These are phyloP conservation scores for Ammodramus savannarum DNA, from an alignment of 2,113 vertebrate genomes.

Conservation along the genomic window DNA sequence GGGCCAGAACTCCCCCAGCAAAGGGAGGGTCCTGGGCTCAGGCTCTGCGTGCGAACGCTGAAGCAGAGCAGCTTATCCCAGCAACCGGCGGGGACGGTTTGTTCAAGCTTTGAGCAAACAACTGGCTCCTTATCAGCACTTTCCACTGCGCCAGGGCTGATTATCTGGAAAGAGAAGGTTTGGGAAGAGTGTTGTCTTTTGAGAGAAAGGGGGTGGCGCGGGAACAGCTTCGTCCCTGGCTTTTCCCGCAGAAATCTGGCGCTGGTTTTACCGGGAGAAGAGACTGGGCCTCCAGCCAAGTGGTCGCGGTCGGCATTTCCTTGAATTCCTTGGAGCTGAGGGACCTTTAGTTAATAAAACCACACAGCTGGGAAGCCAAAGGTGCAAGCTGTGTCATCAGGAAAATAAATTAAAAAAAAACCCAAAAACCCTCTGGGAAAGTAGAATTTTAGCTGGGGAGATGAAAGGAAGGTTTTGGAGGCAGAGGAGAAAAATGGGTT, in stretches of 20 bases:
- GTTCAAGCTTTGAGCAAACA: constrained; percentile 56
- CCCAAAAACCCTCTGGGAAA: neutral
- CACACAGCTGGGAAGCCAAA: constrained; percentile 46
- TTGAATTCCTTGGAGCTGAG: constrained; percentile 27
- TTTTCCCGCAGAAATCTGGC: constrained; percentile 18
- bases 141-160: neutral
- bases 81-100: neutral
- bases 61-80: neutral
- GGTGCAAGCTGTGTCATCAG: constrained; percentile 44
- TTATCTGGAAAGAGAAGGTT: constrained; percentile 34
- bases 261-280: neutral
- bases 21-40: neutral
- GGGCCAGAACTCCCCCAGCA: neutral
- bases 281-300: constrained; percentile 14
- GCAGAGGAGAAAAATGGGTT: neutral
- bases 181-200: constrained; percentile 6
- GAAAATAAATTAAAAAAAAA: neutral
- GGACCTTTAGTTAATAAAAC: constrained; percentile 52
- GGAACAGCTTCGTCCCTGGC: neutral
- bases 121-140: constrained; percentile 57
- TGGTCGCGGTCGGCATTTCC: constrained; percentile 2
- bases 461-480: neutral
- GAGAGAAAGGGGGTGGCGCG: neutral
- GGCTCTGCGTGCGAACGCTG: neutral
- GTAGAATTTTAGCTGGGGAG: neutral